Evolutionary conservation across 2,797 vertebrate genomes (phyloP).

Genomic region (Crenuchus spilurus): DNA sequence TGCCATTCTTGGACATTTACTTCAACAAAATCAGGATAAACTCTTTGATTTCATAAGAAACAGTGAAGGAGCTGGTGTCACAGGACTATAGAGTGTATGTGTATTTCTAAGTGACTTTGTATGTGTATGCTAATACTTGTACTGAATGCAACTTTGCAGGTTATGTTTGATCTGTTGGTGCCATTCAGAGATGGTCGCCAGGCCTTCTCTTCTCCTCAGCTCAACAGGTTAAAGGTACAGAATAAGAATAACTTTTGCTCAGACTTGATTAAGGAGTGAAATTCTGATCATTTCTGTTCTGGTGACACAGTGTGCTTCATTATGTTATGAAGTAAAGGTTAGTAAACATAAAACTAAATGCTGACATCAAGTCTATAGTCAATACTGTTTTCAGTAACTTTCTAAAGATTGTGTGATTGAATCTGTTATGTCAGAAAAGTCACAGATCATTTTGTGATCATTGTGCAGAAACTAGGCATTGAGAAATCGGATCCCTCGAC

Average conservation of each 20-base stretch:
- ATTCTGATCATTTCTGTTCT: neutral
- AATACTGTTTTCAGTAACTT: too few species aligned
- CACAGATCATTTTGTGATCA: constrained; percentile 12
- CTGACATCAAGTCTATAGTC: too few species aligned
- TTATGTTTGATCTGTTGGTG: constrained; percentile 83
- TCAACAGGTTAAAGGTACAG: constrained; percentile 79
- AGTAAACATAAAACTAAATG: neutral
- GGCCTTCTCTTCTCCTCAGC: constrained; percentile 81
- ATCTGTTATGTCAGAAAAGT: constrained; percentile 1
- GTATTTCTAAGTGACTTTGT: neutral
- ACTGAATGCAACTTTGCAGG: constrained; percentile 64
- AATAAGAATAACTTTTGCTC: neutral
- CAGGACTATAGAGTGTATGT: too few species aligned
- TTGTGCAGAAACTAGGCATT: constrained; percentile 80
- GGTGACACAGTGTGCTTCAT: neutral
- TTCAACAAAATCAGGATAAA: too few species aligned
- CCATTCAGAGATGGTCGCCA: constrained; percentile 75
- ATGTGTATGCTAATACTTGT: neutral
- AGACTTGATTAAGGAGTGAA: too few species aligned
- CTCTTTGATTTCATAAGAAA: too few species aligned
- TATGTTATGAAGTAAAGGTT: neutral
- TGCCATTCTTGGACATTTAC: too few species aligned
- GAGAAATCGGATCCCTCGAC: constrained; percentile 79
- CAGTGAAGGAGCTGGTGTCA: too few species aligned
- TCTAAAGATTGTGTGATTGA: neutral